phyloP scores from a whole-genome alignment of 2,113 vertebrate species.

The Melanocharis versteri region DNA sequence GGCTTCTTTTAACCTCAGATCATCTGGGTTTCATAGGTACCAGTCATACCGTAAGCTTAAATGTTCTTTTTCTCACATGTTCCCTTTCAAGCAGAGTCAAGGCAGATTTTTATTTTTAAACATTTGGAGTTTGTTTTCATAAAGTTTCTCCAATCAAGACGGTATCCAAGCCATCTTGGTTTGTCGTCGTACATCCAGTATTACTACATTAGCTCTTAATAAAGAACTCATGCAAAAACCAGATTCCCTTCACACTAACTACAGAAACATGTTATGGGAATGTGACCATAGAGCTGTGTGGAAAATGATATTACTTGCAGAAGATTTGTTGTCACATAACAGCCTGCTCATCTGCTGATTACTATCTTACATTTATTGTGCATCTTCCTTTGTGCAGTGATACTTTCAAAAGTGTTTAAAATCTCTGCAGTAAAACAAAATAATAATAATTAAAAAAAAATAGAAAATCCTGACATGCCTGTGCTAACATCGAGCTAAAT shows the following conservation, averaged over 20 bases:
- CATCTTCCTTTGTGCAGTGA: neutral
- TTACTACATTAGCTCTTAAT: slow-evolving; percentile 69
- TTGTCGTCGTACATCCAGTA: slow-evolving; percentile 64
- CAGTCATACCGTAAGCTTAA: neutral
- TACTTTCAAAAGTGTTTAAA: slow-evolving; percentile 33
- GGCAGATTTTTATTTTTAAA: slow-evolving; percentile 71
- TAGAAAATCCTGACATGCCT: slow-evolving; percentile 30
- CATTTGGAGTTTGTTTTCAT: slow-evolving; percentile 79
- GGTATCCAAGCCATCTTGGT: slow-evolving; percentile 73
- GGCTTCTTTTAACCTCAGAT: slow-evolving; percentile 18
- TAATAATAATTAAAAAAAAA: neutral
- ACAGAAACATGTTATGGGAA: slow-evolving; percentile 55
- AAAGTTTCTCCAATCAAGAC: slow-evolving; percentile 75
- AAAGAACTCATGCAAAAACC: slow-evolving; percentile 68
- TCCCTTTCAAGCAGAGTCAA: slow-evolving; percentile 20
- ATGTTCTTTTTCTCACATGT: slow-evolving; percentile 9
- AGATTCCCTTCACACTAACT: slow-evolving; percentile 66
- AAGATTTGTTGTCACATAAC: slow-evolving; percentile 50
- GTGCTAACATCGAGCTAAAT: slow-evolving; percentile 18
- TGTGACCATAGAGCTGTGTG: slow-evolving; percentile 43
- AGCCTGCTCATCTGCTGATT: slow-evolving; percentile 19
- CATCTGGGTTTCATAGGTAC: slow-evolving; percentile 55
- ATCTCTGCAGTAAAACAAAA: slow-evolving; percentile 9
- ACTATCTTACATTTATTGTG: neutral
- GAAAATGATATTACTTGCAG: slow-evolving; percentile 61